Evolutionary conservation across 2,797 vertebrate species (phyloP), one percentile per base, ranked within the genome.

Genomic region (Chloroceryle amazona): DNA sequence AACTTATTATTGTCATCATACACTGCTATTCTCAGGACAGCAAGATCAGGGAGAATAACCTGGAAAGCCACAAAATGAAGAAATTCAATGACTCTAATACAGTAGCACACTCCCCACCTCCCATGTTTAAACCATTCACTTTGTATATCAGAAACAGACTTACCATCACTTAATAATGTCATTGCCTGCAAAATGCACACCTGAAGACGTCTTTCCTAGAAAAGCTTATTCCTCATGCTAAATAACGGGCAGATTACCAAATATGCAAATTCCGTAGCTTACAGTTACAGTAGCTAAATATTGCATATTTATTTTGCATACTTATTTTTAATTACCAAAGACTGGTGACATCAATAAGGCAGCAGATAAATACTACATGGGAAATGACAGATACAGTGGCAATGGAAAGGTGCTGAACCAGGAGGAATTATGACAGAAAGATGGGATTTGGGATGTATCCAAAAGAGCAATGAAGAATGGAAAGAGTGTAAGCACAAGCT

Each of bases 1-100:
- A 99, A 98, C 95, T 98, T 99, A 95, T 99, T 99, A 98, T 99
- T 99, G 98, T 99, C 99, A 41, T 99, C 99, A 37, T 99, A 99
- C 54, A 99, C 99, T 2, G 99, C 99, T 83, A 99, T 99, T 91
- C 99, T 99, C 97, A 99, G 97, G 71, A 99, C 99, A 19, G 99
- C 99, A 78, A 99, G 98, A 96, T 99, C 99, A 2, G 99, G 99
- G 39, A 99, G 98, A 94, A 99, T 99, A 86, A 99, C 99, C 99
- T 99, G 86, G 18, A 86, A 94, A 89, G 76, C 21, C 72, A 96
- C 68, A 95, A 89, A 90, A 89, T 2, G 23, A 71, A 84, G 51
- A 57, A 58, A 91, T 44, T 93, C 39, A 94, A 4, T 52, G 20
- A 75, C 49, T 55, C 20, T 33, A 49, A 75, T 9, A 70, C 42